phyloP scores from a whole-genome alignment of 2,797 vertebrate species.

The Glossophaga mutica region DNA sequence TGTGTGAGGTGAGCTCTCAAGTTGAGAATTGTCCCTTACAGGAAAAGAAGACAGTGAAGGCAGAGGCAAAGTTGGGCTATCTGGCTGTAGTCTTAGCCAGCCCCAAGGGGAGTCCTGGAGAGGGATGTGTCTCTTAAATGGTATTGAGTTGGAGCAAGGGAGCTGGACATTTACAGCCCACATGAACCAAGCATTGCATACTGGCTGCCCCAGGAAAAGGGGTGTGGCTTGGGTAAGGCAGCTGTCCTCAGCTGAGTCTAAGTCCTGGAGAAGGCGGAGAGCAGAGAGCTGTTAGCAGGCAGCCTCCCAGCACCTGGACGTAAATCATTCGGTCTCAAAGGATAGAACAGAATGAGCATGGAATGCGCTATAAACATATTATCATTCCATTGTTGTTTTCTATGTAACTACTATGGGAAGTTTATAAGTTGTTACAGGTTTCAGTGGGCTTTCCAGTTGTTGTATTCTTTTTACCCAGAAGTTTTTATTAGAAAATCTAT shows the following conservation, averaged over 20 bases:
- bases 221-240: fast-evolving
- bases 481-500: not conserved
- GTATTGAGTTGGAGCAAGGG: not conserved
- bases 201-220: not conserved
- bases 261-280: not conserved
- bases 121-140: not conserved
- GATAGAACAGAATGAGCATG: too few relatives aligned
- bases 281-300: not conserved
- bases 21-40: not conserved
- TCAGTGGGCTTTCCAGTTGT: not conserved
- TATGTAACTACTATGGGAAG: not conserved
- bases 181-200: fast-evolving
- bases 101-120: fast-evolving
- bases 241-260: not conserved
- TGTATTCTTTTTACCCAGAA: not conserved
- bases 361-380: not conserved
- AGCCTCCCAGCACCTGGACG: not conserved
- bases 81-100: not conserved
- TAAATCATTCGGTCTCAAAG: not conserved
- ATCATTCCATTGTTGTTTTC: not conserved
- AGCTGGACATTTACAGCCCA: not conserved
- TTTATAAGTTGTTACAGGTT: not conserved
- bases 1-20: not conserved
- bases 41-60: not conserved
- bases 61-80: fast-evolving